These are phyloP conservation scores for Chelonoidis abingdonii DNA, from an alignment of 2,113 vertebrate species.

Conservation along the genomic window DNA sequence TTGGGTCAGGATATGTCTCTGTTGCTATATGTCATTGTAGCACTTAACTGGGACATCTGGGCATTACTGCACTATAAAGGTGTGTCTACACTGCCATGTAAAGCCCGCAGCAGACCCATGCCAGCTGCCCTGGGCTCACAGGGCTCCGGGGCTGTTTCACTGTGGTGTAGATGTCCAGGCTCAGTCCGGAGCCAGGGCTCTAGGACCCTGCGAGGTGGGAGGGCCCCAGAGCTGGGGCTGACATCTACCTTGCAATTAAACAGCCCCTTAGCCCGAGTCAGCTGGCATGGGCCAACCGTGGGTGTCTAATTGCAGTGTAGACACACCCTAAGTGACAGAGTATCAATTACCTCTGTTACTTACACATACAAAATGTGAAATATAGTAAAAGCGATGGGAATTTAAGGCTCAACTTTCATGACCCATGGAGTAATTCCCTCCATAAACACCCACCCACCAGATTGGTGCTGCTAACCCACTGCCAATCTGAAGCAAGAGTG, in stretches of 20 bases:
- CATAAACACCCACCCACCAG: slow-evolving; percentile 8
- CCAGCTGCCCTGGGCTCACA: background rate
- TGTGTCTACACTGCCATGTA: background rate
- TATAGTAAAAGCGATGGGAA: background rate
- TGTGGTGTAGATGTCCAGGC: background rate
- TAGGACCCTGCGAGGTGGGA: background rate
- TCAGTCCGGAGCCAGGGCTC: background rate
- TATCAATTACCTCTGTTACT: background rate
- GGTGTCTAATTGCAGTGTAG: background rate
- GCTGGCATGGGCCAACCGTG: background rate
- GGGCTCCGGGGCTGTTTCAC: background rate
- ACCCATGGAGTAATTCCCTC: background rate
- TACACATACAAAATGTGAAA: background rate
- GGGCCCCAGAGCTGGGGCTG: background rate
- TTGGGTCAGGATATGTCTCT: rapidly evolving
- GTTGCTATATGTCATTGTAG: background rate
- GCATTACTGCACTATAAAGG: background rate
- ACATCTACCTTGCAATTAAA: background rate
- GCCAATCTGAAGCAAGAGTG: background rate
- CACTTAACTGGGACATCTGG: rapidly evolving
- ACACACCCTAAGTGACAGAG: background rate
- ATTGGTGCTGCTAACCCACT: background rate
- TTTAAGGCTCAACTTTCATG: background rate
- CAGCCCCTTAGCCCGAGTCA: background rate
- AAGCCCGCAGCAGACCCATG: background rate